These are phyloP conservation scores for Physella acuta DNA, from an alignment of 1,140 invertebrate species.

Conservation along the genomic window DNA sequence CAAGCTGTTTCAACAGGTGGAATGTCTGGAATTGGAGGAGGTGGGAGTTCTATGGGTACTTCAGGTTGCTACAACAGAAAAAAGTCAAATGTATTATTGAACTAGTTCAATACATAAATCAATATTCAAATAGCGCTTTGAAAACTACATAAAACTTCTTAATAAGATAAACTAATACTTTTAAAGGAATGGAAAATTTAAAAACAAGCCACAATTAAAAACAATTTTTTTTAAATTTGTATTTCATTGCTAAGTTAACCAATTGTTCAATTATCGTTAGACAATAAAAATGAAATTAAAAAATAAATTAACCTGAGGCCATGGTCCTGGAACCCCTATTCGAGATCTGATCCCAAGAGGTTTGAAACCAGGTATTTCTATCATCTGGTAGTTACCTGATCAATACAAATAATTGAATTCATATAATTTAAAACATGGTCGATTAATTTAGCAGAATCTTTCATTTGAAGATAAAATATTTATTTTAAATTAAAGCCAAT, in stretches of 20 bases:
- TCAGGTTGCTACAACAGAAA: slow-evolving; percentile 33
- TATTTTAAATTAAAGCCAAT: no score
- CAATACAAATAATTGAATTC: slow-evolving; percentile 9
- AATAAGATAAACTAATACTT: neutral
- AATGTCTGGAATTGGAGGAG: slow-evolving; percentile 60
- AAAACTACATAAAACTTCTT: neutral
- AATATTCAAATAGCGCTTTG: no score
- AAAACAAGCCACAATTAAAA: neutral
- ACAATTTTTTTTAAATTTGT: no score
- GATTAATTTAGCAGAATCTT: no score
- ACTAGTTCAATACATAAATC: no score
- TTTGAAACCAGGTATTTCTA: slow-evolving; percentile 48
- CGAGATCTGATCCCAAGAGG: slow-evolving; percentile 25
- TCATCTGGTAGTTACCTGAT: slow-evolving; percentile 53
- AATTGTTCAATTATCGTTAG: no score
- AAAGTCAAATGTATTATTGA: no score
- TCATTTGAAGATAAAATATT: no score
- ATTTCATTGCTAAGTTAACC: no score
- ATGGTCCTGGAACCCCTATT: slow-evolving; percentile 20
- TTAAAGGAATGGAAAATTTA: neutral
- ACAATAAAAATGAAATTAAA: no score
- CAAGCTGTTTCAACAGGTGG: slow-evolving; percentile 81
- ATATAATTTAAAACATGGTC: no score
- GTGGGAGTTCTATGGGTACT: slow-evolving; percentile 37
- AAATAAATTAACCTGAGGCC: no score